These are phyloP conservation scores for Macrochelys suwanniensis DNA, from an alignment of 2,797 vertebrate species.

Conservation along the genomic window DNA sequence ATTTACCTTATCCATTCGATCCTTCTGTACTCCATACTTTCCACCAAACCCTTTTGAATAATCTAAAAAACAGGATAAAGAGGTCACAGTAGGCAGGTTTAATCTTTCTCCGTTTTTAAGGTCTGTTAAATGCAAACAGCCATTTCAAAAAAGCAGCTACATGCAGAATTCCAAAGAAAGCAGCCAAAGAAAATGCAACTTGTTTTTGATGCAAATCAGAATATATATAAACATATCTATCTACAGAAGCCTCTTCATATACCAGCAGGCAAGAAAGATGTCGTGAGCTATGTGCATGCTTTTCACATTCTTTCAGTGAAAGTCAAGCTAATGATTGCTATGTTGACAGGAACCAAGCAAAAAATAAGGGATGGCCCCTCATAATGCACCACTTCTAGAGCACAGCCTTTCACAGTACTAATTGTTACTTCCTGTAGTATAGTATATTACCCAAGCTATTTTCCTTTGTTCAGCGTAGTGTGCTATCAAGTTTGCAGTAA, in stretches of 20 bases:
- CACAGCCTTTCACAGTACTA: constrained; percentile 73
- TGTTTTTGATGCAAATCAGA: constrained; percentile 34
- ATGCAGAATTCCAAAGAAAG: constrained; percentile 55
- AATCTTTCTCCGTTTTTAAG: background rate
- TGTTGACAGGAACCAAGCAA: constrained; percentile 40
- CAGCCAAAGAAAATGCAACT: constrained; percentile 56
- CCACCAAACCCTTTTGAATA: constrained; percentile 96
- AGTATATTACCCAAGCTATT: background rate
- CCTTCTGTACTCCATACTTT: constrained; percentile 95
- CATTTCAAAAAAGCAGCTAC: constrained; percentile 5
- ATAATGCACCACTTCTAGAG: constrained; percentile 65
- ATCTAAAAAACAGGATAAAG: constrained; percentile 82
- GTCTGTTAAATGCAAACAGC: background rate
- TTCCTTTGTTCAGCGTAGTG: constrained; percentile 20
- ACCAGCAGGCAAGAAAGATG: constrained; percentile 36
- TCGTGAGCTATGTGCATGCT: constrained; percentile 29
- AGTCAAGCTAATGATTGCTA: constrained; percentile 1
- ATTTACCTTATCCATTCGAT: constrained; percentile 92
- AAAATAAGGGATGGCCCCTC: constrained; percentile 45
- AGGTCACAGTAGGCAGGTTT: background rate
- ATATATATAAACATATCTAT: background rate
- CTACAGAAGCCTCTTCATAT: constrained; percentile 36
- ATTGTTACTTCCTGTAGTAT: constrained; percentile 37
- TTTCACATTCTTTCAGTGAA: constrained; percentile 21
- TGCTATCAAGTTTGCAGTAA: background rate